Conservation (phyloP, 1,140 invertebrate species). For the Rhyzopertha dominica region DNA sequence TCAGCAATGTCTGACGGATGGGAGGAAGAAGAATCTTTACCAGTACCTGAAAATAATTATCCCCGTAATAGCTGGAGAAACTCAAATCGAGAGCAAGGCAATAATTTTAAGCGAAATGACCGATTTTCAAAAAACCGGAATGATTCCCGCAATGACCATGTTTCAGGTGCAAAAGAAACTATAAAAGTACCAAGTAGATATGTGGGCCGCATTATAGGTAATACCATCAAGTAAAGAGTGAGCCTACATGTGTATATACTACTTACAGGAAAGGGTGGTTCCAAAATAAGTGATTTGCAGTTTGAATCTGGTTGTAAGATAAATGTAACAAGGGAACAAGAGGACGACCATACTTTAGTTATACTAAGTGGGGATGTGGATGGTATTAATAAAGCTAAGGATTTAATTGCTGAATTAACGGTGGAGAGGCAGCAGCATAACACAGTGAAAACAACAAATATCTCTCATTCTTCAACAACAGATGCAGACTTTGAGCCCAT, state of each 20-base stretch:
- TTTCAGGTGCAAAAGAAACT: background rate
- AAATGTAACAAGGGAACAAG: slow-evolving; percentile 41
- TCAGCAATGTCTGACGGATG: background rate
- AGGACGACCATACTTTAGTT: slow-evolving; percentile 47
- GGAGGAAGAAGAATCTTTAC: background rate
- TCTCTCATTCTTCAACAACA: too few species aligned
- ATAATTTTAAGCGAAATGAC: background rate
- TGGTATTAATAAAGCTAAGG: slow-evolving; percentile 51
- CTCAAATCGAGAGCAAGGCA: background rate
- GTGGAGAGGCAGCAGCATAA: slow-evolving; percentile 28
- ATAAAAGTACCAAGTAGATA: slow-evolving; percentile 3
- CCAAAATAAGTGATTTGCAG: slow-evolving; percentile 69
- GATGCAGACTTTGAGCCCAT: too few species aligned
- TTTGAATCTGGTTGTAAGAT: slow-evolving; percentile 55
- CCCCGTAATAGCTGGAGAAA: background rate
- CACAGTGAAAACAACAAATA: too few species aligned
- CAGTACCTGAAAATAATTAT: background rate
- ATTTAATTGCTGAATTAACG: slow-evolving; percentile 42
- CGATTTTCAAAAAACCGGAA: background rate
- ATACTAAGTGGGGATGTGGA: slow-evolving; percentile 51
- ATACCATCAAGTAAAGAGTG: background rate
- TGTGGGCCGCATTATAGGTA: slow-evolving; percentile 6
- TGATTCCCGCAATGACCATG: too few species aligned
- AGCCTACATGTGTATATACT: background rate
- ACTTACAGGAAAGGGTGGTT: slow-evolving; percentile 59